These are phyloP conservation scores for Drosophila siamana DNA, from an alignment of 2,888 invertebrate species.

Conservation along the genomic window DNA sequence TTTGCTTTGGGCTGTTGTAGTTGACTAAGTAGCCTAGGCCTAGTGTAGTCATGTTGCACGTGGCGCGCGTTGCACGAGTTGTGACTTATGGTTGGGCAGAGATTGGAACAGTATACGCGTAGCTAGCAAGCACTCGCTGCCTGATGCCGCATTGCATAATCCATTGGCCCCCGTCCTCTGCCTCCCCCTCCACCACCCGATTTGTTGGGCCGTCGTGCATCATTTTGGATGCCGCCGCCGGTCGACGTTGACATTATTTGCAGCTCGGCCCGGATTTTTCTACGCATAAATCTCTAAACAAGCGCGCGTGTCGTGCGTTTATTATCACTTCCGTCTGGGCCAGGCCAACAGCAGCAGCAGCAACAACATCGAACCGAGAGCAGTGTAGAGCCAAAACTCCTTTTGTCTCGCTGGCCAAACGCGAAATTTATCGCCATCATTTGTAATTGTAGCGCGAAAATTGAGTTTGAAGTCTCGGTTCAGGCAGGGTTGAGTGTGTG, in stretches of 20 bases:
- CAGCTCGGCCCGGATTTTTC: conserved; percentile 65
- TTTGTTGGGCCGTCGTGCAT: conserved; percentile 65
- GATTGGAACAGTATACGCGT: conserved; percentile 36
- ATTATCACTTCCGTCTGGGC: conserved; percentile 74
- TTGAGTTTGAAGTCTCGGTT: conserved; percentile 77
- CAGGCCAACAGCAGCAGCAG: conserved; percentile 13
- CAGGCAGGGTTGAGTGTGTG: no score
- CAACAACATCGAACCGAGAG: neutral
- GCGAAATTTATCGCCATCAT: conserved; percentile 82
- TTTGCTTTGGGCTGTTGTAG: conserved; percentile 14
- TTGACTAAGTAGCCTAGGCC: conserved; percentile 71
- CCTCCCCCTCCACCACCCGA: no score
- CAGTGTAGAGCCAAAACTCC: conserved; percentile 45
- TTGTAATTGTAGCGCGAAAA: conserved; percentile 82
- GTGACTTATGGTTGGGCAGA: conserved; percentile 73
- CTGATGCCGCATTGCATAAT: conserved; percentile 75
- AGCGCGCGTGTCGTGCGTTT: conserved; percentile 80
- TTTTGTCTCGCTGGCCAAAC: conserved; percentile 65
- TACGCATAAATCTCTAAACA: conserved; percentile 79
- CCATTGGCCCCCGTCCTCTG: no score
- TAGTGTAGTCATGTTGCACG: conserved; percentile 16
- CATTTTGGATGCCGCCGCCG: conserved; percentile 65
- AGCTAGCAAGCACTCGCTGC: no score
- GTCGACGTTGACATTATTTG: conserved; percentile 71
- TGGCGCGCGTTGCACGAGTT: conserved; percentile 46